These are phyloP conservation scores for Phalloptychus januarius DNA, from an alignment of 2,797 vertebrate species.

Conservation along the genomic window DNA sequence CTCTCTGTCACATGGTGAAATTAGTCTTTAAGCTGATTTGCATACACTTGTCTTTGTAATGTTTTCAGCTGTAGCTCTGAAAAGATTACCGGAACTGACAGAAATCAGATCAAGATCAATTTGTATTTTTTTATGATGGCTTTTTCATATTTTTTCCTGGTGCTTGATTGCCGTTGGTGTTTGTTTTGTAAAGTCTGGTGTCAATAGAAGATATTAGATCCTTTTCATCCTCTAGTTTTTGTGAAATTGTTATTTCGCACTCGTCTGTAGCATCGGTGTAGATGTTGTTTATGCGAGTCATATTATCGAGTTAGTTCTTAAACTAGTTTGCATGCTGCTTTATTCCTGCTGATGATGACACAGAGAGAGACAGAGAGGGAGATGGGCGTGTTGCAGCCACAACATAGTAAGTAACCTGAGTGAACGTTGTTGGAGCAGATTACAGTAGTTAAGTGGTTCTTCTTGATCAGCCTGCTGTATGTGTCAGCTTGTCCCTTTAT, in stretches of 20 bases:
- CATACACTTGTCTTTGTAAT: constrained; percentile 9
- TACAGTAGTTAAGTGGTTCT: constrained; percentile 27
- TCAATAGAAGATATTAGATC: constrained; percentile 26
- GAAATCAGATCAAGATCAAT: not conserved
- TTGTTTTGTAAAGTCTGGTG: constrained; percentile 15
- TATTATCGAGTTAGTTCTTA: constrained; percentile 6
- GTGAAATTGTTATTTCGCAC: constrained; percentile 8
- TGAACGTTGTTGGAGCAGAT: constrained; percentile 11
- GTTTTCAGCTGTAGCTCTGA: not conserved
- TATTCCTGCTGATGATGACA: constrained; percentile 51
- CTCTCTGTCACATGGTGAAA: constrained; percentile 16
- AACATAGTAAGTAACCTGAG: constrained; percentile 57
- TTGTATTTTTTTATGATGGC: not conserved
- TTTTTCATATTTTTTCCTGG: not conserved
- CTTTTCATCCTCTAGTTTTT: constrained; percentile 10
- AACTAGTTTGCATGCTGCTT: constrained; percentile 19
- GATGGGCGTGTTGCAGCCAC: constrained; percentile 53
- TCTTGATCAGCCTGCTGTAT: constrained; percentile 32
- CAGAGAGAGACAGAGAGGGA: constrained; percentile 25
- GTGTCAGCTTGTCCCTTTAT: constrained; percentile 37
- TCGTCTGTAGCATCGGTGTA: constrained; percentile 9
- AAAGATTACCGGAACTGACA: not conserved
- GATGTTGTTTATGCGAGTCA: constrained; percentile 7
- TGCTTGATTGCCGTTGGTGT: not conserved
- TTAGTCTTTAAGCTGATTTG: constrained; percentile 20